Evolutionary conservation across 2,888 invertebrate species (phyloP).

Genomic region (Lottia scabra): DNA sequence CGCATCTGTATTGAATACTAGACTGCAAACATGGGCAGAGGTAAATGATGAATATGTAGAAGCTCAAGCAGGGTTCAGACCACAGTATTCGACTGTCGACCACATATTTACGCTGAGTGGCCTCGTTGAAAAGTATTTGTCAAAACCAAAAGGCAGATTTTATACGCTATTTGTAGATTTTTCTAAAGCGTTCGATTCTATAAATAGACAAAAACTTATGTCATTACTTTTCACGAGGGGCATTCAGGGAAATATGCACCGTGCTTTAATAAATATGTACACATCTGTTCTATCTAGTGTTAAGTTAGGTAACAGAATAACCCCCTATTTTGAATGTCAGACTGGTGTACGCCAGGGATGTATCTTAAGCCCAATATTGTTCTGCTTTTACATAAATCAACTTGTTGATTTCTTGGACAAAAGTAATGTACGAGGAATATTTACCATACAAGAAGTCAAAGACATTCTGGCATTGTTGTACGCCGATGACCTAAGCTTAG

Average conservation of each 20-base stretch:
- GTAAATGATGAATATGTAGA: too few species aligned
- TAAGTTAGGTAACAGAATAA: not conserved
- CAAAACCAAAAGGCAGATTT: too few species aligned
- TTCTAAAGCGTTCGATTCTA: too few species aligned
- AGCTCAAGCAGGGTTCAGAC: too few species aligned
- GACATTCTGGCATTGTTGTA: slow-evolving; percentile 10
- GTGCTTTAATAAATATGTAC: not conserved
- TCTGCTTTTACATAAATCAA: not conserved
- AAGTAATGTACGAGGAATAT: not conserved
- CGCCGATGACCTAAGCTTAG: slow-evolving; percentile 11
- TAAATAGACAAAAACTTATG: not conserved
- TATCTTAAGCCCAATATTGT: not conserved
- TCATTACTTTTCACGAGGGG: not conserved
- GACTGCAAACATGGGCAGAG: too few species aligned
- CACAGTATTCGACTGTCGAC: too few species aligned
- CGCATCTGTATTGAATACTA: too few species aligned
- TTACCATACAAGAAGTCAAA: not conserved
- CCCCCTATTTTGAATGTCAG: not conserved
- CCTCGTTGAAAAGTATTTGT: too few species aligned
- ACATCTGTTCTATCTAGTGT: not conserved
- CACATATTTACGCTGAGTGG: too few species aligned
- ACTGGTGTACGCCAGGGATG: not conserved
- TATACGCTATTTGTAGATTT: too few species aligned
- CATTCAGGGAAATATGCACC: not conserved
- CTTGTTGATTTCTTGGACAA: not conserved